Evolutionary conservation across 2,888 invertebrate species (phyloP), one percentile per base, ranked within the genome.

Genomic region (Embidobia sp.): DNA sequence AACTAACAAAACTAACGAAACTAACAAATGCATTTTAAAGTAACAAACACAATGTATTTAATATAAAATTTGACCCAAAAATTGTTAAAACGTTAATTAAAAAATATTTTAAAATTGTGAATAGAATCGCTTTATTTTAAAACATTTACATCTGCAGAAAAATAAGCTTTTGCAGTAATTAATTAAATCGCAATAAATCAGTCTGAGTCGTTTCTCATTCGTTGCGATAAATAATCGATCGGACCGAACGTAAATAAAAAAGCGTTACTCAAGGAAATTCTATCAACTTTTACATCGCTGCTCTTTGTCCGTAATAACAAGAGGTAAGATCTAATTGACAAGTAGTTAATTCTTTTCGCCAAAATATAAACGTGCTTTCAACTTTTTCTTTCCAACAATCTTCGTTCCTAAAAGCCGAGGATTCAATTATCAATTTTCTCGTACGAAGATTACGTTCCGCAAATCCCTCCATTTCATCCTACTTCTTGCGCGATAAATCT

Each of bases 221-320:
- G 35, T 46, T 55, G 26, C 35, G 35, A n/a, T 35, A 13, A 44
- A 27, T 27, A 44, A 64, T 64, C 44, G 44, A 64, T 16, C 22
- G 16, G 31, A 53, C 55, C 55, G 22, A 46, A n/a, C 3, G 27
- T 1, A n/a, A 35, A 64, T 51, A 64, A 64, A 64, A 42, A 33
- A 53, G 29, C n/a, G 26, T 29, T 46, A 4, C 26, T 8, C 8
- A n/a, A 6, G 37, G 37, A 33, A 11, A 29, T 27, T 35, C 1
- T n/a, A 1, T n/a, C 44, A 33, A 22, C 33, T 19, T 57, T 57
- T 57, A 11, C 2, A 26, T 26, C 15, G 7, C 16, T 2, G 16
- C 37, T 6, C 33, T 33, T 42, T 42, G 18, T 10, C 10, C 11
- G 22, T 13, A 13, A 26, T 44, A 29, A 15, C n/a, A 48, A 29